These are phyloP conservation scores for Ptilonorhynchus violaceus DNA, from an alignment of 2,113 vertebrate genomes.

Conservation along the genomic window DNA sequence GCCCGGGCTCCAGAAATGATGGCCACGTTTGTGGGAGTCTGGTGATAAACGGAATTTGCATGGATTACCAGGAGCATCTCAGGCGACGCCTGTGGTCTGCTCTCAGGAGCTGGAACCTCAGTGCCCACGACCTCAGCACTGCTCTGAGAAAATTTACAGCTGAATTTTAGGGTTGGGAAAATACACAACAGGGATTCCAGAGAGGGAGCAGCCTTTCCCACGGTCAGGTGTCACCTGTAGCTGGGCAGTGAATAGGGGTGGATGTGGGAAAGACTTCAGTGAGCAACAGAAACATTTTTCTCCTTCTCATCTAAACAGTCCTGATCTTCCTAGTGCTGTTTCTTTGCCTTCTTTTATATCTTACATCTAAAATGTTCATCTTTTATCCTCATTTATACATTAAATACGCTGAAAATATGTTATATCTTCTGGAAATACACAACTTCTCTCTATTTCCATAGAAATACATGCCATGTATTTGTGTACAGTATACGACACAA, in stretches of 20 bases:
- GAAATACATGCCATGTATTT: background rate
- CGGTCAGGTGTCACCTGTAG: fast-evolving
- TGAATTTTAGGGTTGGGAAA: background rate
- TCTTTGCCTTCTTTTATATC: background rate
- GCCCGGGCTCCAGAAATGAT: fast-evolving
- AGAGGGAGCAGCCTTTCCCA: background rate
- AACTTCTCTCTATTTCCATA: background rate
- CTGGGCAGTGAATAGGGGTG: background rate
- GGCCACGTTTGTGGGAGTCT: fast-evolving
- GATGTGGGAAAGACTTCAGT: background rate
- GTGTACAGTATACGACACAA: too few relatives aligned
- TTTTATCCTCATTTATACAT: background rate
- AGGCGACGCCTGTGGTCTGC: background rate
- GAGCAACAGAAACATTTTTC: background rate
- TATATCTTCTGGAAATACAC: background rate
- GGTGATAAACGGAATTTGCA: background rate
- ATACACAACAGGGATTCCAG: fast-evolving
- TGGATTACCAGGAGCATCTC: background rate
- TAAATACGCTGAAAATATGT: background rate
- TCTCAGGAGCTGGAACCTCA: background rate
- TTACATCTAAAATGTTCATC: background rate
- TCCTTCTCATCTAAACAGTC: background rate
- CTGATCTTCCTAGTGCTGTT: background rate
- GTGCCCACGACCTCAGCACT: fast-evolving
- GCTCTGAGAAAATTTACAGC: background rate